These are phyloP conservation scores for Cephus cinctus DNA, from an alignment of 1,140 invertebrate genomes.

Conservation along the genomic window DNA sequence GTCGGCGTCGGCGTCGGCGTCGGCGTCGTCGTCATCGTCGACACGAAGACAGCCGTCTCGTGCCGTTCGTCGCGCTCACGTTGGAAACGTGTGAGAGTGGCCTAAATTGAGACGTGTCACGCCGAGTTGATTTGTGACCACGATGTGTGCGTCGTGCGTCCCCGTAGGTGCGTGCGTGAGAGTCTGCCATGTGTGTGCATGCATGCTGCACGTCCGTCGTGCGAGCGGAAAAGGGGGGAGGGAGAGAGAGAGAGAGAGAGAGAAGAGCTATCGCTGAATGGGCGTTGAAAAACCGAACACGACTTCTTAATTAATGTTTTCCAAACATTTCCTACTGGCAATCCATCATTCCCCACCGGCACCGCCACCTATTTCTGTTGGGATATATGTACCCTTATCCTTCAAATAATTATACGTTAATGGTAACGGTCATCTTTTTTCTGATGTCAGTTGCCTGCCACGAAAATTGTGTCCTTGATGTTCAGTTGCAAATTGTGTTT, in stretches of 20 bases:
- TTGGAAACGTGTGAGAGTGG: slow-evolving; percentile 9
- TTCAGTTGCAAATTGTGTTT: no score
- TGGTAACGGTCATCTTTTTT: no score
- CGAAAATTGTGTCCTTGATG: no score
- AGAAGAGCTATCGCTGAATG: slow-evolving; percentile 1
- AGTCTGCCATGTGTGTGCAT: slow-evolving; percentile 1
- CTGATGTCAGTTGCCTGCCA: no score
- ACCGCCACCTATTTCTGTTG: not conserved
- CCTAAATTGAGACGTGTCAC: slow-evolving; percentile 47
- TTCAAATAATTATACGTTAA: slow-evolving; percentile 3
- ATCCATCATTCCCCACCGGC: slow-evolving; percentile 29
- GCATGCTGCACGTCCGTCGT: not conserved
- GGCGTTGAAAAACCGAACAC: slow-evolving; percentile 18
- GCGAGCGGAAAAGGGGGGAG: not conserved
- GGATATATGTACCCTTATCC: not conserved
- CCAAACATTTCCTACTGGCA: slow-evolving; percentile 23
- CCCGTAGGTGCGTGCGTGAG: slow-evolving; percentile 18
- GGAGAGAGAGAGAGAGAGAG: not conserved
- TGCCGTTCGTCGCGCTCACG: no score
- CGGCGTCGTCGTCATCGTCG: no score
- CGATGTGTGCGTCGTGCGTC: slow-evolving; percentile 17
- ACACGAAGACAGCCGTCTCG: no score
- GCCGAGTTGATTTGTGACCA: slow-evolving; percentile 37
- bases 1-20: no score
- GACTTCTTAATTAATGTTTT: slow-evolving; percentile 44